Percentiles rank a stretch among this genome's conserved stretches.
Conservation (phyloP, 2,797 vertebrate species). For the Chelmon rostratus region DNA sequence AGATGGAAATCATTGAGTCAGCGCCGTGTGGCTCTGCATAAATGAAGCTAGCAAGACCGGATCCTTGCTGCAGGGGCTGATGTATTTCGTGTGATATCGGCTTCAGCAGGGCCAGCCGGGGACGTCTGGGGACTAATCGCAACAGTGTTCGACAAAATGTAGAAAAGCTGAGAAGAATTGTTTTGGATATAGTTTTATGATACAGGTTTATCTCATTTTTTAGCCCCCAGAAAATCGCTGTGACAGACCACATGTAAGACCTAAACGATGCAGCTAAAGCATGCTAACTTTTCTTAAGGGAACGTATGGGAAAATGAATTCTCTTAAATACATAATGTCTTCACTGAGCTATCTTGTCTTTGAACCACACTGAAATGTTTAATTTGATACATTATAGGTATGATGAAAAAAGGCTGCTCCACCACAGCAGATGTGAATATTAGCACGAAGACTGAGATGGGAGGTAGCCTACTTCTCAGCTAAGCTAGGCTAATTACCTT, state of each 20-base stretch:
- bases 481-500: background rate
- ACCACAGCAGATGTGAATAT: background rate
- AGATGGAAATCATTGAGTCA: background rate
- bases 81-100: slow-evolving; percentile 4
- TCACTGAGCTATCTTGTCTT: background rate
- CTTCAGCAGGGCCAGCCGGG: background rate
- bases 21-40: background rate
- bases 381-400: background rate
- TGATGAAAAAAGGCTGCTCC: too few relatives aligned
- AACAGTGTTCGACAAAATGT: background rate
- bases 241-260: background rate
- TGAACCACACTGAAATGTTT: background rate
- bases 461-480: background rate
- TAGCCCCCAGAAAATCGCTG: background rate
- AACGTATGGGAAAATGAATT: background rate
- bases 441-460: background rate
- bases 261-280: background rate
- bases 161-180: background rate
- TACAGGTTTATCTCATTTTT: too few relatives aligned
- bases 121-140: background rate
- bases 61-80: background rate
- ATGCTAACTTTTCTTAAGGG: background rate
- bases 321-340: background rate
- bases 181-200: background rate
- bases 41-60: background rate